Evolutionary conservation across 2,113 vertebrate species (phyloP), one percentile per base, ranked within the genome.

Genomic region (Cygnus atratus): DNA sequence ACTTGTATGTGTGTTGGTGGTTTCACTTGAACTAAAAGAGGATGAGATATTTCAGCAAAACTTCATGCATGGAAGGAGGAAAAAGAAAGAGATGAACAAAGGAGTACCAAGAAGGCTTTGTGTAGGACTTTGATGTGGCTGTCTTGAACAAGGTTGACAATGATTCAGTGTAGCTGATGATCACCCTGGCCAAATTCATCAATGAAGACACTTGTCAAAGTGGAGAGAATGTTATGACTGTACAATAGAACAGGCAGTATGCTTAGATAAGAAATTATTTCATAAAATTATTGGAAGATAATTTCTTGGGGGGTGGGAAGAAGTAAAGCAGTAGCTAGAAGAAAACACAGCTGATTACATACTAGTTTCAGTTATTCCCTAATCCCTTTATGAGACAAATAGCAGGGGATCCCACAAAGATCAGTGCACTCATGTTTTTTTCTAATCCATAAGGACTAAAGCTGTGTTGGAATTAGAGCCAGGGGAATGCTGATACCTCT

Each of bases 341-440:
- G 80, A 44, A 46, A 80, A 3, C 41, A 28, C 20, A 43, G 19
- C 25, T 67, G 52, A 59, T 87, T 41, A 24, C 22, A 7, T 75
- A 14, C 10, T 67, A 19, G 15, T 62, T 90, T 55, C 24, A 50
- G 31, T 82, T 90, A 44, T 78, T 83, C 44, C 41, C 13, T 93
- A 54, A 52, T 82, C 39, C 11, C 71, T 95, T 87, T 24, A 37
- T 43, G 46, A 18, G 19, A 48, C 57, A 88, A 92, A 84, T 68
- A 55, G 35, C 70, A 78, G 43, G 15, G 22, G 52, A 48, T 84
- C 35, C 18, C 54, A 83, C 58, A 83, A 54, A 79, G 39, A 90
- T 78, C 85, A 58, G 29, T 68, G 43, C 33, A n/a, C 76, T 92
- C 66, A 44, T 76, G 4, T 26, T 89, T 84, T 93, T 78, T 82